These are phyloP conservation scores for Sebastes vulpes DNA, from an alignment of 2,797 vertebrate species.

Conservation along the genomic window DNA sequence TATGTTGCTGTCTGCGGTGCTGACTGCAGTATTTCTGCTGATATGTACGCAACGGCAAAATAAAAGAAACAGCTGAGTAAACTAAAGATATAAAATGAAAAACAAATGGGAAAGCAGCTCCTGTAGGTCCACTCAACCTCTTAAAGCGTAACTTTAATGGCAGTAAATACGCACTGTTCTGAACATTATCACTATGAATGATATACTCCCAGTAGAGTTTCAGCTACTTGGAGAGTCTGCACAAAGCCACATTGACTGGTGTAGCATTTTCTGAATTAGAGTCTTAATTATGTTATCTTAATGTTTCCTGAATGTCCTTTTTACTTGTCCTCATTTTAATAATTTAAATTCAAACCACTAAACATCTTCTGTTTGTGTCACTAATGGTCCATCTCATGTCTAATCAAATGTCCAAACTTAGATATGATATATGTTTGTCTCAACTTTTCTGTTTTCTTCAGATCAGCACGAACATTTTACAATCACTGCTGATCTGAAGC, in stretches of 20 bases:
- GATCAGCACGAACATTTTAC: too few relatives aligned
- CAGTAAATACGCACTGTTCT: constrained; percentile 11
- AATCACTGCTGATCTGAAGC: too few relatives aligned
- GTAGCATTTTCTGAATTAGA: constrained; percentile 1
- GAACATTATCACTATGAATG: constrained; percentile 8
- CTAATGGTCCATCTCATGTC: background rate
- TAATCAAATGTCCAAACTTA: too few relatives aligned
- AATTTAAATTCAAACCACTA: background rate
- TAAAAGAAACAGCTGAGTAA: constrained; percentile 50
- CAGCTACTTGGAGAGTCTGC: background rate
- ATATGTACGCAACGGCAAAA: constrained; percentile 23
- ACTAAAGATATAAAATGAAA: constrained; percentile 31
- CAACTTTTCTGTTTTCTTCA: too few relatives aligned
- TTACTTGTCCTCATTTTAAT: background rate
- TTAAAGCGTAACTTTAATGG: constrained; percentile 39
- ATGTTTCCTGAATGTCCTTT: background rate
- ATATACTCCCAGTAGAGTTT: background rate
- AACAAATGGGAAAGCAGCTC: constrained; percentile 19
- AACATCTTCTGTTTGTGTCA: background rate
- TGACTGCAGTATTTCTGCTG: constrained; percentile 29
- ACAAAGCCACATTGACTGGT: background rate
- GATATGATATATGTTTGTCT: too few relatives aligned
- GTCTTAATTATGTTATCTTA: background rate
- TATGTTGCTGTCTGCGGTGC: constrained; percentile 15
- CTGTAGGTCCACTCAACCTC: constrained; percentile 19